Base-by-base conservation (phyloP, 2,888 invertebrate genomes). In the Xylota sylvarum region DNA sequence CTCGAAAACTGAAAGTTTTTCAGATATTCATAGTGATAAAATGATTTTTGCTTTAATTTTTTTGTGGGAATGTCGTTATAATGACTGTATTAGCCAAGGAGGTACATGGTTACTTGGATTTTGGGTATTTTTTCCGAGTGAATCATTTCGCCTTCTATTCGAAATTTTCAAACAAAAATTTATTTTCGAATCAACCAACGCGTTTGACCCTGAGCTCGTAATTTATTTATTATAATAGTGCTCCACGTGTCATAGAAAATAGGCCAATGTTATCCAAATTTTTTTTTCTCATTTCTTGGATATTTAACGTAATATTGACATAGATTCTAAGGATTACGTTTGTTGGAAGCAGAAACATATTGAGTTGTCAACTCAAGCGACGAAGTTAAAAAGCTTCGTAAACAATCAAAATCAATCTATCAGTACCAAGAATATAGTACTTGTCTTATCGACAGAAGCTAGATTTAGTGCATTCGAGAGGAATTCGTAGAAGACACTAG, bases 1-100 rank as follows among this genome's bases (percentile, higher is more conserved):
- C 30, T 77, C 50, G 12, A 77, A 67, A 67, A 58, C 58, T 58
- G 50, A 65, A 48, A 37, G 65, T 50, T 67, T 32, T 58, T 40
- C 5, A 27, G 19, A 37, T 37, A 52, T 19, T 17, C 35, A 40
- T 30, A n/a, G 27, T 27, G 37, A 32, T 30, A n/a, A 9, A 52
- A 52, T 37, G 23, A 35, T 56, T 56, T 35, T 56, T 12, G 0
- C n/a, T 6, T 19, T 6, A n/a, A n/a, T n/a, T n/a, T 23, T 62
- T 43, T 43, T n/a, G 17, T 40, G 14, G 27, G 30, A 43, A 10
- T 40, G 5, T n/a, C 12, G 7, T 50, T 23, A 7, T 23, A 23
- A 50, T 50, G 50, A 27, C 27, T 50, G 12, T 12, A 27, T 50
- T 50, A 50, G 27, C 23, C 27, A 27, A 7, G 5, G 9, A 48